Evolutionary conservation across 2,113 vertebrate species (phyloP), one percentile per base, ranked within the genome.

Genomic region (Pelecanoides urinatrix): DNA sequence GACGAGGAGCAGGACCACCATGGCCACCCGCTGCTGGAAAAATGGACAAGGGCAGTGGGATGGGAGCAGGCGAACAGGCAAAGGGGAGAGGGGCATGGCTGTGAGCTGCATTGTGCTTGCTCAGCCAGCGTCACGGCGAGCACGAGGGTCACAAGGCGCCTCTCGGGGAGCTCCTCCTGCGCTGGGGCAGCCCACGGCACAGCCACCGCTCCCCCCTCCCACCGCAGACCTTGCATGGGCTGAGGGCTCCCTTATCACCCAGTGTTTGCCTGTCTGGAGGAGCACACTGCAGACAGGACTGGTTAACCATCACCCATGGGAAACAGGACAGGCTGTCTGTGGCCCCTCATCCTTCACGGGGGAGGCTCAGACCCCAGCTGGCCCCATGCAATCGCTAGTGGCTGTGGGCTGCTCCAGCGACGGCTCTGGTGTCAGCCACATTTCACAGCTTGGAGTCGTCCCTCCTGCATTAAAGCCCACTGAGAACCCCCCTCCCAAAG

Each of bases 91-190:
- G 3, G 26, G 11, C 58, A 52, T 6, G 26, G 67, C 58, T 2
- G 6, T 50, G 30, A 90, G 34, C 45, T 20, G 66, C 82, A 65
- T 85, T 97, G 94, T 94, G 62, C 94, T 72, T 95, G 96, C 59
- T 96, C 96, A 96, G 45, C 91, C 89, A 65, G 55, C 16, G 8
- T 93, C 79, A 75, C 22, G 3, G 67, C 2, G 7, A 84, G 82
- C 72, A 63, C 0, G 2, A 71, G 67, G 61, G 32, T 77, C 36
- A 26, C 44, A 49, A 78, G 38, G 44, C 2, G 3, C 44, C 56
- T 87, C 67, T 55, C 7, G 0, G 34, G 58, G 27, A 53, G 55
- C 55, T 80, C 32, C 27, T 87, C 16, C 52, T 0, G 2, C 1
- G 1, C 49, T 5, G 2, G 53, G 20, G 22, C 44, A 76, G 50